These are phyloP conservation scores for Brenthis daphne DNA, from an alignment of 2,888 invertebrate species.

Conservation along the genomic window DNA sequence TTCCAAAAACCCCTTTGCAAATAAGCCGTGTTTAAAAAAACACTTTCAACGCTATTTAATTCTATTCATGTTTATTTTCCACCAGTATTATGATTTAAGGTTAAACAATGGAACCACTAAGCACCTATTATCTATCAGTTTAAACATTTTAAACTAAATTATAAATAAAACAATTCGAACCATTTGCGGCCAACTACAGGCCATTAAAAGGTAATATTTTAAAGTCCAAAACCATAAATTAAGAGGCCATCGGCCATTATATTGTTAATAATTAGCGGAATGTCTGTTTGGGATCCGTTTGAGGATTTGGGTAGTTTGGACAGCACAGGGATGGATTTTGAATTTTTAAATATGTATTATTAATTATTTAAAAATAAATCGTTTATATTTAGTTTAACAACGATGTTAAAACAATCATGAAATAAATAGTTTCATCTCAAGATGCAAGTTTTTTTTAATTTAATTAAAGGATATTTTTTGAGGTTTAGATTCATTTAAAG, in stretches of 20 bases:
- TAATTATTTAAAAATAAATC: background rate
- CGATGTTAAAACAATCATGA: too few species aligned
- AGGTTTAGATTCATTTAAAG: too few species aligned
- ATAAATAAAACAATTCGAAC: slow-evolving; percentile 31
- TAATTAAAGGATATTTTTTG: too few species aligned
- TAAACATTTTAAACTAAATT: slow-evolving; percentile 27
- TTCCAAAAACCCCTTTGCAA: too few species aligned
- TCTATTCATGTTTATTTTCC: background rate
- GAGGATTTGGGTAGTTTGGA: slow-evolving; percentile 29
- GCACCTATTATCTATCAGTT: slow-evolving; percentile 8
- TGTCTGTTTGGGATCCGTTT: slow-evolving; percentile 39
- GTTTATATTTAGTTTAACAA: too few species aligned
- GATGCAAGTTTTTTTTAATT: too few species aligned
- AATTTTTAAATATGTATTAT: background rate
- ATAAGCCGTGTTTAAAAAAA: too few species aligned
- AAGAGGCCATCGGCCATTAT: slow-evolving; percentile 48
- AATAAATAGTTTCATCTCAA: too few species aligned
- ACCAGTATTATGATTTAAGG: background rate
- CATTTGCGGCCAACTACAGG: slow-evolving; percentile 59
- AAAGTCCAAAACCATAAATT: slow-evolving; percentile 58
- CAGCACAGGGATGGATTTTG: slow-evolving; percentile 43
- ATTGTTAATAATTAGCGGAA: slow-evolving; percentile 62
- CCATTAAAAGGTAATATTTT: slow-evolving; percentile 64
- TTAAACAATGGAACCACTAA: slow-evolving; percentile 21
- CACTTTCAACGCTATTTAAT: background rate